phyloP scores from a whole-genome alignment of 2,888 invertebrate species.

The Cartodere bifasciata region DNA sequence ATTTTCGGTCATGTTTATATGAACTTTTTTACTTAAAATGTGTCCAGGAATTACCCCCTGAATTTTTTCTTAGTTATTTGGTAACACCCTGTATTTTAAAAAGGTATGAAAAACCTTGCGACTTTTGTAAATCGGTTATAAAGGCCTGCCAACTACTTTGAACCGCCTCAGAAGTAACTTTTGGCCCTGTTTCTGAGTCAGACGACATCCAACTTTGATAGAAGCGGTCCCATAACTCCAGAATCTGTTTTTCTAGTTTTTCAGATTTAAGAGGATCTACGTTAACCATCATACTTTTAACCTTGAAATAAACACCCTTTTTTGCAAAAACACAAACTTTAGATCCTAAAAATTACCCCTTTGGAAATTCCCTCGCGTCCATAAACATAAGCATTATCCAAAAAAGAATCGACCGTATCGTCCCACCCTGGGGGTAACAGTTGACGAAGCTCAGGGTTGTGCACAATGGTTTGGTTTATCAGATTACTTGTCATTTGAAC shows the following conservation, averaged over 20 bases:
- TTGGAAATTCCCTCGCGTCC: slow-evolving; percentile 84
- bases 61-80: too few relatives aligned
- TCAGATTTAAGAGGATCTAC: slow-evolving; percentile 69
- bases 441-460: slow-evolving; percentile 75
- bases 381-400: slow-evolving; percentile 87
- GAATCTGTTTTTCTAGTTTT: slow-evolving; percentile 73
- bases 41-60: too few relatives aligned
- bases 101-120: slow-evolving; percentile 57
- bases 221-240: slow-evolving; percentile 87
- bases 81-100: too few relatives aligned
- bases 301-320: slow-evolving; percentile 34
- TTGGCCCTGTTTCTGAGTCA: slow-evolving; percentile 49
- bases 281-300: slow-evolving; percentile 65
- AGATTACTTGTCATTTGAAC: slow-evolving; percentile 80
- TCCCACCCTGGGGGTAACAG: slow-evolving; percentile 77
- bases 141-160: slow-evolving; percentile 60
- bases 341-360: slow-evolving; percentile 43
- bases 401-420: slow-evolving; percentile 75
- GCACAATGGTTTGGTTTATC: slow-evolving; percentile 76
- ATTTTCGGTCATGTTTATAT: too few relatives aligned
- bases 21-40: too few relatives aligned
- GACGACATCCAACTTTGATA: slow-evolving; percentile 87
- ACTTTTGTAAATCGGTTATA: slow-evolving; percentile 57
- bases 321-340: not conserved
- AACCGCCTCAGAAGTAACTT: slow-evolving; percentile 60